Evolutionary conservation across 2,113 vertebrate species (phyloP).

Genomic region (Colius striatus): DNA sequence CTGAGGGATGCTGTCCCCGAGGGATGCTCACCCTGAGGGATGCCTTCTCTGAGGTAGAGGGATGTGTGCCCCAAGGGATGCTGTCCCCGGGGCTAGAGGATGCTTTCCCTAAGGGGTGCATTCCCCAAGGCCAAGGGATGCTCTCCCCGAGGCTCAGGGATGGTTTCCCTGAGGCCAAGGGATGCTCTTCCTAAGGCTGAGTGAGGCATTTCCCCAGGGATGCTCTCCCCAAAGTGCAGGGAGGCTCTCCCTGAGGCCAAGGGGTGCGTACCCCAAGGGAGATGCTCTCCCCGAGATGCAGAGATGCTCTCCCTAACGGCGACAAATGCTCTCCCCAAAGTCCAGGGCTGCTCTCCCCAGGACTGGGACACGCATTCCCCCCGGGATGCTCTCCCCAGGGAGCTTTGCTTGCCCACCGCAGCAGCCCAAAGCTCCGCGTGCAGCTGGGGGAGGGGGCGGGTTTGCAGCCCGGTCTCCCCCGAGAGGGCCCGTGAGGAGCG

Average conservation of each 20-base stretch:
- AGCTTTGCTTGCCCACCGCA: neutral
- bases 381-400: neutral
- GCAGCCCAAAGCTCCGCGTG: constrained; percentile 35
- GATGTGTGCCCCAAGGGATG: neutral
- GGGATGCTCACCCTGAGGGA: neutral
- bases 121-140: neutral
- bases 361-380: neutral
- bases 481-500: neutral
- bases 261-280: neutral
- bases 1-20: neutral
- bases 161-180: neutral
- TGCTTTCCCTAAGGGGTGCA: neutral
- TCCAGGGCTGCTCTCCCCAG: neutral
- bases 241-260: neutral
- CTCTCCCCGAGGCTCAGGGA: neutral
- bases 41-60: neutral
- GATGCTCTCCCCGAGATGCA: neutral
- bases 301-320: neutral
- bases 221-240: neutral
- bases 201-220: neutral
- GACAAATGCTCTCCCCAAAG: neutral
- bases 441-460: neutral
- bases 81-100: neutral
- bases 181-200: neutral
- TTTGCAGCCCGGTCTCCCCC: constrained; percentile 4